These are phyloP conservation scores for Nasua narica DNA, from an alignment of 2,797 vertebrate species.

Conservation along the genomic window DNA sequence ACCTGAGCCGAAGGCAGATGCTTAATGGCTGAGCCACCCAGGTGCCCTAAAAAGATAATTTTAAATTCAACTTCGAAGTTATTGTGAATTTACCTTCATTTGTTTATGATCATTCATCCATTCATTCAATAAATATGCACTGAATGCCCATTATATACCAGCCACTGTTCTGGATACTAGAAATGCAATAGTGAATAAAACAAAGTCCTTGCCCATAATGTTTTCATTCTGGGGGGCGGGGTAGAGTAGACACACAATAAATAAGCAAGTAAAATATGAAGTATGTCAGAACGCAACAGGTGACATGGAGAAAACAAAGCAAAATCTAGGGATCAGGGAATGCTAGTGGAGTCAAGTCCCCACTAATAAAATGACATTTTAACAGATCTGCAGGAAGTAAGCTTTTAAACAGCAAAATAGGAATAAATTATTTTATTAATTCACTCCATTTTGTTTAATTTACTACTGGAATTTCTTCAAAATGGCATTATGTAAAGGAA, in stretches of 20 bases:
- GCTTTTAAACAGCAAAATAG: neutral
- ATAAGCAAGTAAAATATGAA: neutral
- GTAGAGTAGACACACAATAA: neutral
- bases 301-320: neutral
- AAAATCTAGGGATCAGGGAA: neutral
- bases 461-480: neutral
- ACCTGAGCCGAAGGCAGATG: too few species aligned
- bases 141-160: neutral
- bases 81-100: conserved; percentile 3
- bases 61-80: conserved; percentile 32
- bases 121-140: neutral
- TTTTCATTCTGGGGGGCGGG: neutral
- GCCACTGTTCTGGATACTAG: neutral
- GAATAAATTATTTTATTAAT: conserved; percentile 25
- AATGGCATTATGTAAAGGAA: conserved; percentile 16
- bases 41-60: neutral
- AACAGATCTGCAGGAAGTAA: neutral
- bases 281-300: neutral
- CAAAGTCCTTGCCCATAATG: neutral
- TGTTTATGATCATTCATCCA: neutral
- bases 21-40: too few species aligned
- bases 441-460: conserved; percentile 17
- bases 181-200: neutral
- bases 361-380: neutral
- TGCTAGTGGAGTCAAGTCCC: neutral